phyloP scores from a whole-genome alignment of 2,888 invertebrate genomes.

The Drosophila trichaetosa region DNA sequence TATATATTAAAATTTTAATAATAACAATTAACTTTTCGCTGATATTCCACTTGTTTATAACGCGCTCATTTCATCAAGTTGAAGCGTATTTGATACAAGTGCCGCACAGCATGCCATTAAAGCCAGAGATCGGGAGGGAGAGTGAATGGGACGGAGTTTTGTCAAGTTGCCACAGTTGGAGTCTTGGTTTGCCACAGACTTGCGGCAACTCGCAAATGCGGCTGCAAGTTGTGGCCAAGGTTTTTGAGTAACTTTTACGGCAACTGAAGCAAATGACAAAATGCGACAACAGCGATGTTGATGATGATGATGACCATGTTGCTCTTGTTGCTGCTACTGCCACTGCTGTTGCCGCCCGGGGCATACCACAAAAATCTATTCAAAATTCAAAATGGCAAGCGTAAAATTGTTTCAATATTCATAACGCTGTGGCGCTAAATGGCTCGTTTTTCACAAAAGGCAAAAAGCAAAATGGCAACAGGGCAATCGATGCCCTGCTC shows the following conservation, averaged over 20 bases:
- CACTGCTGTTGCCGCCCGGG: constrained; percentile 11
- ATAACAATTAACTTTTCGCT: constrained; percentile 8
- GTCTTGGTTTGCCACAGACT: constrained; percentile 42
- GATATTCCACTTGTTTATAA: constrained; percentile 27
- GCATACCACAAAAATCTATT: constrained; percentile 60
- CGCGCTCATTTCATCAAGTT: constrained; percentile 15
- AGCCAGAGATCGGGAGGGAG: background rate
- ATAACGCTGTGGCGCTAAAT: constrained; percentile 78
- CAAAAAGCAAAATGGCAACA: constrained; percentile 28
- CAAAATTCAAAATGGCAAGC: constrained; percentile 79
- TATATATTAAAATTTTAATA: background rate
- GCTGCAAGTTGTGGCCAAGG: constrained; percentile 30
- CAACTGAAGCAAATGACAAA: constrained; percentile 21
- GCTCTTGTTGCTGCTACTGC: constrained; percentile 10
- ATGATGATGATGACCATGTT: background rate
- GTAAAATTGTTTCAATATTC: constrained; percentile 81
- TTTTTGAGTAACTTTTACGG: constrained; percentile 34
- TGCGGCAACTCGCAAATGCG: constrained; percentile 38
- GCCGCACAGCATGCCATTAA: constrained; percentile 44
- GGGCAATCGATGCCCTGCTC: constrained; percentile 41
- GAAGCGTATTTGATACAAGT: constrained; percentile 21
- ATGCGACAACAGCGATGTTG: constrained; percentile 9
- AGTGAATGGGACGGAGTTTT: constrained; percentile 6
- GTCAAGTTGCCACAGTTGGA: constrained; percentile 45
- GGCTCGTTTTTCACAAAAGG: constrained; percentile 56